Evolutionary conservation across 2,888 invertebrate species (phyloP), one percentile per base, ranked within the genome.

Genomic region (Eilema sororculum): DNA sequence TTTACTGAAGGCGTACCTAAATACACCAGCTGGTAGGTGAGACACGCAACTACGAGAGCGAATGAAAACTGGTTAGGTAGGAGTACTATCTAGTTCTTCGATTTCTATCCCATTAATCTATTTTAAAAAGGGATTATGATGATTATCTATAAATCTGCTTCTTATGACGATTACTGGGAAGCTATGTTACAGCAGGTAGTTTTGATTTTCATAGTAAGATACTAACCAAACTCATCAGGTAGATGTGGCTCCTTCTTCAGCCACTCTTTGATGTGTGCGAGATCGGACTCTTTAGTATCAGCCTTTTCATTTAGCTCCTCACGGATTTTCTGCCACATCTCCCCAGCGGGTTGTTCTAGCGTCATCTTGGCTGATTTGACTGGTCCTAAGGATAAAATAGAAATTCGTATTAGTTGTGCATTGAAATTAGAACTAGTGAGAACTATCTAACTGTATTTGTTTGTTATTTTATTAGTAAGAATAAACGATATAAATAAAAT

Each of bases 261-360:
- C 97, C 97, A 97, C 72, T 97, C 96, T 86, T 96, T 97, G 83
- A 97, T 96, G 73, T 95, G 95, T 67, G 94, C 94, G 60, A 97
- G 87, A 79, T 97, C 96, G 13, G 95, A 93, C 0, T 96, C 96
- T 41, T 96, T 95, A 60, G 96, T 96, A 61, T 95, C 95, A 1
- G 93, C 92, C 80, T 97, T 96, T 91, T 97, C 97, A 74, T 97
- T 97, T 73, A 97, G 89, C 88, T 97, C 97, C 88, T 96, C 95
- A 73, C 97, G 96, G 87, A 97, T 97, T 91, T 95, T 95, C 90
- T 96, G 96, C 88, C 97, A 97, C 96, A 97, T 97, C 88, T 97
- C 97, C 72, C 97, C 96, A 46, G 96, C 92, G 72, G 97, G 97
- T 87, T 97, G 97, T 86, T 97, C 95, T 77, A 97, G 94, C 90